Percentiles rank a stretch among this genome's conserved stretches.
Evolutionary conservation across 2,797 vertebrate species (phyloP).

Genomic region (Diplodus puntazzo): DNA sequence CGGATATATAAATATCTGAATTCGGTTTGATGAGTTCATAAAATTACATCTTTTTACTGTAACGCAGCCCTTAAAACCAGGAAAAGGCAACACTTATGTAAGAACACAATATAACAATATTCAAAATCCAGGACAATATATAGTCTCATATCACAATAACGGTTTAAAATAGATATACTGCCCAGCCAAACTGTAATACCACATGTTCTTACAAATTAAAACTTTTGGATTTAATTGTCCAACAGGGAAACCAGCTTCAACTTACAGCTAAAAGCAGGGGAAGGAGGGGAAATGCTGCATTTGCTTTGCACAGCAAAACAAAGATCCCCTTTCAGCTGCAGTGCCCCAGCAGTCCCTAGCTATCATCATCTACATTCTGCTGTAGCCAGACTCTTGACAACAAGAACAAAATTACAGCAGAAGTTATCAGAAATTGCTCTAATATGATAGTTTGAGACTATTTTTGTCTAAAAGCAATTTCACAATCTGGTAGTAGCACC

Average conservation of each 20-base stretch:
- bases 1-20: no score
- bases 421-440: slow-evolving; percentile 20
- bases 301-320: slow-evolving; percentile 75
- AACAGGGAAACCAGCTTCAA: slow-evolving; percentile 38
- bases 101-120: no score
- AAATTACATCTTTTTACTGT: no score
- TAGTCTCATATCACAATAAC: no score
- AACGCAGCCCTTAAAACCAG: no score
- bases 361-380: slow-evolving; percentile 48
- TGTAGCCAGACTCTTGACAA: slow-evolving; percentile 35
- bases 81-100: no score
- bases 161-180: no score
- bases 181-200: neutral
- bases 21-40: no score
- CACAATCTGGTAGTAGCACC: neutral
- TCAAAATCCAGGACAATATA: no score
- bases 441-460: neutral
- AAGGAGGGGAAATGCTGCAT: slow-evolving; percentile 47
- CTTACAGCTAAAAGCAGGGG: slow-evolving; percentile 31
- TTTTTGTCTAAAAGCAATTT: slow-evolving; percentile 16
- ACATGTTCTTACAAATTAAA: slow-evolving; percentile 48
- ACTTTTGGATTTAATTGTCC: slow-evolving; percentile 4
- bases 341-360: slow-evolving; percentile 36
- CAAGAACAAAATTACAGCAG: neutral
- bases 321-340: slow-evolving; percentile 77